These are phyloP conservation scores for Epinotia bilunana DNA, from an alignment of 2,888 invertebrate species.

Conservation along the genomic window DNA sequence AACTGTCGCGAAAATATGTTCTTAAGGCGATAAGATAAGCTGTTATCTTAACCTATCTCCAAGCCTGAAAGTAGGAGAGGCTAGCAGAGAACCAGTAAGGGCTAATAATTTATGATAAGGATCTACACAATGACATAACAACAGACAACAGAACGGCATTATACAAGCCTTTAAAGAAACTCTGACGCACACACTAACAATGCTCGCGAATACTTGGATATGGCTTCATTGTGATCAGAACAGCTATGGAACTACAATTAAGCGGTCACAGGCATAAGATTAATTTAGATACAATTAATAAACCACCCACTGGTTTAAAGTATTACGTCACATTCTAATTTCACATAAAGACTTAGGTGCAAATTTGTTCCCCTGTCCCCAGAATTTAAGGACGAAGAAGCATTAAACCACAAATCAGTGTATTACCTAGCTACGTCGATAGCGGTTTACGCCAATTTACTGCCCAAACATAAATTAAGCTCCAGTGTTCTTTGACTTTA, in stretches of 20 bases:
- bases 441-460: no score
- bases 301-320: slow-evolving; percentile 36
- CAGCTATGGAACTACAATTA: slow-evolving; percentile 48
- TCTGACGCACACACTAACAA: slow-evolving; percentile 65
- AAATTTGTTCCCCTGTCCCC: background rate
- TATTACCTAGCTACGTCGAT: no score
- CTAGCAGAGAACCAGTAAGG: background rate
- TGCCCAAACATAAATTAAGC: no score
- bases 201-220: slow-evolving; percentile 51
- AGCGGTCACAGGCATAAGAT: slow-evolving; percentile 17
- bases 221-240: slow-evolving; percentile 58
- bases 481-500: background rate
- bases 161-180: slow-evolving; percentile 48
- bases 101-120: background rate
- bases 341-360: background rate
- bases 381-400: no score
- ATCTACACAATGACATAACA: slow-evolving; percentile 26
- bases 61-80: background rate
- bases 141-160: slow-evolving; percentile 48
- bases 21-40: background rate
- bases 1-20: background rate
- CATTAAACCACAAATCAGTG: no score
- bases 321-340: slow-evolving; percentile 2
- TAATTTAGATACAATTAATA: slow-evolving; percentile 20
- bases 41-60: background rate